Evolutionary conservation across 1,140 invertebrate genomes (phyloP).

Genomic region (Hesperophylax magnus): DNA sequence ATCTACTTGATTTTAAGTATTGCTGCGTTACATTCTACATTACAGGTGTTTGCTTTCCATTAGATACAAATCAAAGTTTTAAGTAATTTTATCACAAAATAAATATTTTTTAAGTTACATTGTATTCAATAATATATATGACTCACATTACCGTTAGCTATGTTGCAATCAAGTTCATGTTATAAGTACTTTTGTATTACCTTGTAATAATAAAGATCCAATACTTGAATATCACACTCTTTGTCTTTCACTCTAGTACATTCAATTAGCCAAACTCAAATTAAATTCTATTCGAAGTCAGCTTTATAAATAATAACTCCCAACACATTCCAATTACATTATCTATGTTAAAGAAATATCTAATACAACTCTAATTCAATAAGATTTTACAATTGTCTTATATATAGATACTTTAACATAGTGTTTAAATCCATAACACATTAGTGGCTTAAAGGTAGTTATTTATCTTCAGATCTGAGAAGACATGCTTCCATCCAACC

Average conservation of each 20-base stretch:
- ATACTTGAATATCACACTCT: conserved; percentile 36
- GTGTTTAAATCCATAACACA: too few species aligned
- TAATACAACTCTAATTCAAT: too few species aligned
- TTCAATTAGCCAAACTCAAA: conserved; percentile 1
- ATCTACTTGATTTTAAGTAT: neutral
- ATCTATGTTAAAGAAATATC: too few species aligned
- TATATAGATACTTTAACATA: too few species aligned
- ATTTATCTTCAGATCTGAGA: too few species aligned
- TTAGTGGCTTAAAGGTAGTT: too few species aligned
- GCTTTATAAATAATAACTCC: too few species aligned
- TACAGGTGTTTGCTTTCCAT: neutral
- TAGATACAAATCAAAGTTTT: neutral
- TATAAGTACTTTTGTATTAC: conserved; percentile 35
- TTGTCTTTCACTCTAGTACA: conserved; percentile 26
- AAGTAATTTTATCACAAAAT: conserved; percentile 22
- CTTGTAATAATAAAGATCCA: conserved; percentile 34
- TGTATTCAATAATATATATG: conserved; percentile 15
- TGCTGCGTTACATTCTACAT: neutral
- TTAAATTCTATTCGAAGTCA: neutral
- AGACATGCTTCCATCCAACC: too few species aligned
- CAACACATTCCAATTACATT: too few species aligned
- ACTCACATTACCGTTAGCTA: conserved; percentile 20
- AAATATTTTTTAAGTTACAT: conserved; percentile 13
- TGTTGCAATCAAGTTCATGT: conserved; percentile 27
- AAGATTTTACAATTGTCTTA: too few species aligned